Percentiles rank a stretch among this genome's conserved stretches.
phyloP scores from a whole-genome alignment of 2,888 invertebrate species.

The Agonopterix heracliana region DNA sequence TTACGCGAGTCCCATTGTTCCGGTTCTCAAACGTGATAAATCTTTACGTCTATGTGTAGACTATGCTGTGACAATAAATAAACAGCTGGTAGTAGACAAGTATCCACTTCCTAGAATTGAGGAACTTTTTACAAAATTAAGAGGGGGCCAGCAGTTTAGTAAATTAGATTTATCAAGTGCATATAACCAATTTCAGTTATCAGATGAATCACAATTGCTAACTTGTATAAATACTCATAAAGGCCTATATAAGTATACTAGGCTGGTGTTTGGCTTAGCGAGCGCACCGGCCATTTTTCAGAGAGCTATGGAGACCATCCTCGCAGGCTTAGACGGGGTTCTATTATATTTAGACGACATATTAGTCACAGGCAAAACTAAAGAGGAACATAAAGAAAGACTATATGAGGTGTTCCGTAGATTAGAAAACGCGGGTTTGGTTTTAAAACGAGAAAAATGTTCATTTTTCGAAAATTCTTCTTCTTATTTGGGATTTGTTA shows the following conservation, averaged over 20 bases:
- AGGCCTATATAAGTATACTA: conserved; percentile 5
- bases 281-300: too few relatives aligned
- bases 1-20: conserved; percentile 11
- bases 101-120: conserved; percentile 7
- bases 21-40: conserved; percentile 10
- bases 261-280: not conserved
- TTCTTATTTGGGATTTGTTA: conserved; percentile 13
- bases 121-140: conserved; percentile 12
- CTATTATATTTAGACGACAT: conserved; percentile 11
- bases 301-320: not conserved
- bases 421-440: conserved; percentile 8
- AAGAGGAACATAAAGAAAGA: not conserved
- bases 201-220: not conserved
- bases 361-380: conserved; percentile 1
- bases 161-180: conserved; percentile 13
- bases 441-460: conserved; percentile 7
- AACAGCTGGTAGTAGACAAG: conserved; percentile 6
- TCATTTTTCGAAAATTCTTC: conserved; percentile 9
- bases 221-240: conserved; percentile 12
- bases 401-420: conserved; percentile 3
- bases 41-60: conserved; percentile 3
- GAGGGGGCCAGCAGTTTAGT: conserved; percentile 11
- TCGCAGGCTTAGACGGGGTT: not conserved
- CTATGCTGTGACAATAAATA: conserved; percentile 6
- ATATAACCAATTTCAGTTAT: conserved; percentile 11